Conservation (phyloP, 2,888 invertebrate species). For the Sphinx pinastri region DNA sequence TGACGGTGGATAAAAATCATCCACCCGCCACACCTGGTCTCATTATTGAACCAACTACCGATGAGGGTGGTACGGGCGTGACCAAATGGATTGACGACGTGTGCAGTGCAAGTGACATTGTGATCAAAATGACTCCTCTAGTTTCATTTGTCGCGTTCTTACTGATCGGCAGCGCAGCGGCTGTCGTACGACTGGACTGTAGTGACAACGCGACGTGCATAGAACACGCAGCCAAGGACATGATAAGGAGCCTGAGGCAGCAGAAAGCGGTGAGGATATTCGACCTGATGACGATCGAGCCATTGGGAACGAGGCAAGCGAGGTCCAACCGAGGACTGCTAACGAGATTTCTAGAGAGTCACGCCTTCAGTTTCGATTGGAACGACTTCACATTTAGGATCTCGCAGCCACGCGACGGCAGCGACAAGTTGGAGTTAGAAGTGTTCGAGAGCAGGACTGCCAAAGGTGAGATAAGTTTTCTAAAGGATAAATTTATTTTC, state of each 20-base stretch:
- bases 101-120: constrained; percentile 63
- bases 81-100: constrained; percentile 77
- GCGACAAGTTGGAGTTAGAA: constrained; percentile 77
- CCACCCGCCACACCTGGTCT: constrained; percentile 62
- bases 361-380: constrained; percentile 82
- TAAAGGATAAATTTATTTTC: not conserved
- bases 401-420: constrained; percentile 72
- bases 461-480: constrained; percentile 61
- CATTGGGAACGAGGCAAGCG: constrained; percentile 68
- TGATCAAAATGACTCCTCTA: constrained; percentile 74
- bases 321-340: constrained; percentile 66
- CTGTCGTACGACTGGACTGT: constrained; percentile 76
- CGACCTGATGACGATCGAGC: constrained; percentile 82
- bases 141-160: constrained; percentile 65
- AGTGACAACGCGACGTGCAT: constrained; percentile 86
- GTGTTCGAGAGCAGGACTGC: constrained; percentile 73
- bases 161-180: constrained; percentile 61
- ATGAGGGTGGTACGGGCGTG: constrained; percentile 70
- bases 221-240: constrained; percentile 75
- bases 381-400: constrained; percentile 80
- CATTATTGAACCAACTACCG: constrained; percentile 76
- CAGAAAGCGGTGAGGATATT: constrained; percentile 81
- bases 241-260: constrained; percentile 78
- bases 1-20: constrained; percentile 81
- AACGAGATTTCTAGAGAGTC: constrained; percentile 75